phyloP scores from a whole-genome alignment of 2,113 vertebrate species.

The Raja brachyura region DNA sequence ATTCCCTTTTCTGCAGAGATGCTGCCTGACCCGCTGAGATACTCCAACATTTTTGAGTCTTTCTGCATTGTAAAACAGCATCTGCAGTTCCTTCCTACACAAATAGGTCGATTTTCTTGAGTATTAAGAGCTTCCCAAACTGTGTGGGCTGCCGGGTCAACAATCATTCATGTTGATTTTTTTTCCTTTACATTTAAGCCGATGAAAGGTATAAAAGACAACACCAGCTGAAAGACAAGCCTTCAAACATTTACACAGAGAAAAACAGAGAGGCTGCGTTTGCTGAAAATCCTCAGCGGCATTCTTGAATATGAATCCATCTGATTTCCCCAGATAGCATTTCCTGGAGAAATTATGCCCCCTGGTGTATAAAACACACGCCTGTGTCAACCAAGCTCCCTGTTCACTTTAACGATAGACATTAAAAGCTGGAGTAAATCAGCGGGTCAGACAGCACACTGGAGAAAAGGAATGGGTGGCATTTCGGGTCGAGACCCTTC shows the following conservation, averaged over 20 bases:
- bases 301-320: not conserved
- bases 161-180: not conserved
- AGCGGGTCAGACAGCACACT: too few species aligned
- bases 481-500: too few species aligned
- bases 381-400: not conserved
- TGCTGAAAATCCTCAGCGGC: not conserved
- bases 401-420: too few species aligned
- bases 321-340: not conserved
- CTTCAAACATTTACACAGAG: constrained; percentile 9
- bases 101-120: too few species aligned
- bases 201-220: not conserved
- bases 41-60: too few species aligned
- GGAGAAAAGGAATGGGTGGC: too few species aligned
- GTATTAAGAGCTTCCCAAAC: not conserved
- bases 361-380: not conserved
- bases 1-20: too few species aligned
- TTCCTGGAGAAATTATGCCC: constrained; percentile 15
- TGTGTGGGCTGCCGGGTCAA: not conserved
- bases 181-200: not conserved
- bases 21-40: too few species aligned
- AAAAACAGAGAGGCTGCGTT: not conserved
- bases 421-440: too few species aligned
- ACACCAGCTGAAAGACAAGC: constrained; percentile 1
- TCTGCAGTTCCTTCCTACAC: too few species aligned
- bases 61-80: too few species aligned